These are phyloP conservation scores for Leucopsar rothschildi DNA, from an alignment of 2,113 vertebrate genomes.

Conservation along the genomic window DNA sequence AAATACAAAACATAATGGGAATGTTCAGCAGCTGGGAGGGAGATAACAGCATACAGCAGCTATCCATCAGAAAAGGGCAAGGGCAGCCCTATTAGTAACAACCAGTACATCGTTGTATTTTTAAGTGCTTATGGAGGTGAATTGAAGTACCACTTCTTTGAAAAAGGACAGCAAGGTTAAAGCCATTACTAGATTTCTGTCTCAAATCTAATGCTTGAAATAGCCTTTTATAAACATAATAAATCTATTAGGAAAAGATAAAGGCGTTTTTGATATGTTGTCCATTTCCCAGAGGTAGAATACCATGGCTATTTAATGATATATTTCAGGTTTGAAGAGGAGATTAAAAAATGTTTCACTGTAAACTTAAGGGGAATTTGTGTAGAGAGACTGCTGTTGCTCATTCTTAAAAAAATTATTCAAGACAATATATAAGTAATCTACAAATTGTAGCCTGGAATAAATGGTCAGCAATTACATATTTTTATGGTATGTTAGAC, in stretches of 20 bases:
- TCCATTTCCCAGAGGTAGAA: not conserved
- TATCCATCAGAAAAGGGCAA: constrained; percentile 21
- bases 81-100: not conserved
- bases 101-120: not conserved
- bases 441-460: not conserved
- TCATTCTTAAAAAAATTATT: not conserved
- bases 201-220: not conserved
- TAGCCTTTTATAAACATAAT: constrained; percentile 4
- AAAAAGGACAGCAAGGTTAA: constrained; percentile 3
- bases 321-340: not conserved
- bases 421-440: not conserved
- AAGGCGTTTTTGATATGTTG: not conserved
- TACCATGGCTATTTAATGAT: not conserved
- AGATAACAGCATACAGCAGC: not conserved
- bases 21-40: not conserved
- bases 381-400: not conserved
- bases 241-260: not conserved
- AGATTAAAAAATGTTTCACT: not conserved
- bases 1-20: constrained; percentile 8
- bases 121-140: constrained; percentile 3
- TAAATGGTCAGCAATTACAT: not conserved
- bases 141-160: not conserved
- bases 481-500: not conserved
- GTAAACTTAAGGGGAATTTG: not conserved
- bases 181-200: not conserved